Percentiles rank a stretch among this genome's conserved stretches.
phyloP scores from a whole-genome alignment of 2,113 vertebrate genomes.

The Tetrax tetrax region DNA sequence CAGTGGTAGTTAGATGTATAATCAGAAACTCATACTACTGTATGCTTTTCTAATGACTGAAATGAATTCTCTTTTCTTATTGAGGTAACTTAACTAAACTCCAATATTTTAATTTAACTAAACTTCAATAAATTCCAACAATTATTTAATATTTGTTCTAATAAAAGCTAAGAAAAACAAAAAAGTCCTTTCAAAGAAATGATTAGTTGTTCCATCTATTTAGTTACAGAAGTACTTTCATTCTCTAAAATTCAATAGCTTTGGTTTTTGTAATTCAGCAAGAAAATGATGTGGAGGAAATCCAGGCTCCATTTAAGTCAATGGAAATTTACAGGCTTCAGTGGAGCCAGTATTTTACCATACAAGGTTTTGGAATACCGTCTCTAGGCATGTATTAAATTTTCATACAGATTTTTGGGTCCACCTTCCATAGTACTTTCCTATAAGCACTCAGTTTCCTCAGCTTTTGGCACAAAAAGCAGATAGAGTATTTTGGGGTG shows the following conservation, averaged over 20 bases:
- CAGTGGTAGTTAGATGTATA: background rate
- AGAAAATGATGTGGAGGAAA: background rate
- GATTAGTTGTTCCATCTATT: background rate
- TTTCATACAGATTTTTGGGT: constrained; percentile 13
- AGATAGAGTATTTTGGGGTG: background rate
- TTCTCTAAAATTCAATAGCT: background rate
- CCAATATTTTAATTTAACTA: background rate
- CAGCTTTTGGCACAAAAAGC: background rate
- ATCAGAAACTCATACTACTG: background rate
- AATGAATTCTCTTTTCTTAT: background rate
- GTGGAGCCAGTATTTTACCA: background rate
- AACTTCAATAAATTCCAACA: background rate
- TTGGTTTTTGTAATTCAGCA: background rate
- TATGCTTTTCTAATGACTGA: background rate
- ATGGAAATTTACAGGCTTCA: constrained; percentile 37
- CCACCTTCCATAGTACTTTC: background rate
- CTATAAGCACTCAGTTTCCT: background rate
- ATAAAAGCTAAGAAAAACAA: background rate
- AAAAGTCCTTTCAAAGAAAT: background rate
- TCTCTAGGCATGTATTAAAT: constrained; percentile 8
- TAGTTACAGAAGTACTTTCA: background rate
- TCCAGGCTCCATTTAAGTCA: background rate
- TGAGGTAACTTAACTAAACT: background rate
- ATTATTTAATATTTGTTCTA: background rate
- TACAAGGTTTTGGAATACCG: background rate